Conservation (phyloP, 2,113 vertebrate species). For the Mellivora capensis region DNA sequence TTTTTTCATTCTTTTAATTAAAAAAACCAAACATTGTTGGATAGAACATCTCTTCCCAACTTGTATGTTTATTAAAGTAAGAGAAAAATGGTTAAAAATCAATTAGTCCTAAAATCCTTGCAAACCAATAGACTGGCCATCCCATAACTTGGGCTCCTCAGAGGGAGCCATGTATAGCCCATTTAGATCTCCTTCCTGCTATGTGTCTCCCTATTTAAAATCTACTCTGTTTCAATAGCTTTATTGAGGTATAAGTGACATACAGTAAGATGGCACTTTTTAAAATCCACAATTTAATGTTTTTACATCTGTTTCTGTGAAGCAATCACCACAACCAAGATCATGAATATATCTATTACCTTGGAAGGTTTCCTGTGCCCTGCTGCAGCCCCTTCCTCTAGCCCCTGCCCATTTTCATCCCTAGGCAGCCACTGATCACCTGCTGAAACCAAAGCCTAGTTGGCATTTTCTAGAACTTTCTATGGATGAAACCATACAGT, state of each 20-base stretch:
- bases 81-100: not conserved
- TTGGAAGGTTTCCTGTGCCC: not conserved
- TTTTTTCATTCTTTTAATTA: not conserved
- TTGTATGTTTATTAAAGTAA: not conserved
- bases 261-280: not conserved
- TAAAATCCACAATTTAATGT: not conserved
- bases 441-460: not conserved
- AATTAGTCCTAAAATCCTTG: not conserved
- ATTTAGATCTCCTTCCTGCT: not conserved
- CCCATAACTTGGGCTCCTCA: not conserved
- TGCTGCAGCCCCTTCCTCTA: not conserved
- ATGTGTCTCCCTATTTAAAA: not conserved
- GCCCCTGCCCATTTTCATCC: not conserved
- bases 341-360: not conserved
- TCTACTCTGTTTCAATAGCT: not conserved
- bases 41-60: not conserved
- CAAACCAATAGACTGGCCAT: not conserved
- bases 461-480: not conserved
- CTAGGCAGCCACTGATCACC: not conserved
- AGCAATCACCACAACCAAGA: not conserved
- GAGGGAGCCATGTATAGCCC: not conserved
- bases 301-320: not conserved
- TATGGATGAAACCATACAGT: not conserved
- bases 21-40: not conserved
- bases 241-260: not conserved